Conservation (phyloP, 2,113 vertebrate species). For the Atlantisia rogersi region DNA sequence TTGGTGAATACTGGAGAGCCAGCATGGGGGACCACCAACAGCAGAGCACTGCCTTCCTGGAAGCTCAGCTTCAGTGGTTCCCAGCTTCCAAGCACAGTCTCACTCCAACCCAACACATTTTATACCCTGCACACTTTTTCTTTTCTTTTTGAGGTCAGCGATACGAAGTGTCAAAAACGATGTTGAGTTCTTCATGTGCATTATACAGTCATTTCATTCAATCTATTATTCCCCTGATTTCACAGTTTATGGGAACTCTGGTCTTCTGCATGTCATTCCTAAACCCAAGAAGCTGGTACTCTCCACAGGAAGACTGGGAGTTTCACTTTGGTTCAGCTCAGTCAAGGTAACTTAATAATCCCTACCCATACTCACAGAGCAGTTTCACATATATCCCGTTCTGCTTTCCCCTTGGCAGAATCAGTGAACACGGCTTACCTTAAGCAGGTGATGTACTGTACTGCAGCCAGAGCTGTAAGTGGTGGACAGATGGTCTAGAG, state of each 20-base stretch:
- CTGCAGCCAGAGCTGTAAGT: not conserved
- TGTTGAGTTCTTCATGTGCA: not conserved
- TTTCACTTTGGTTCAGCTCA: not conserved
- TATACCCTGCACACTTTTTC: not conserved
- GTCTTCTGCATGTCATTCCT: not conserved
- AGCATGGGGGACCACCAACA: fast-evolving
- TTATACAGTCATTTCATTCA: not conserved
- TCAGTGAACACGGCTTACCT: not conserved
- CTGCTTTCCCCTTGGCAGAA: not conserved
- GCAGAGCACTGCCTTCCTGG: not conserved
- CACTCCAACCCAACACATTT: not conserved
- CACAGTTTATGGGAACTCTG: not conserved
- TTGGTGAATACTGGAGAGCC: not conserved
- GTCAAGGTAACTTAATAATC: not conserved
- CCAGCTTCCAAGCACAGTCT: not conserved
- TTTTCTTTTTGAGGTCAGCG: not conserved
- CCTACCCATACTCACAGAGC: not conserved
- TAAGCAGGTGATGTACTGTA: not conserved
- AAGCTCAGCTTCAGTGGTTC: not conserved
- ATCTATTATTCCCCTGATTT: not conserved
- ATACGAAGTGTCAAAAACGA: not conserved
- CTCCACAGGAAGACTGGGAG: not conserved
- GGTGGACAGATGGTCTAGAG: not conserved
- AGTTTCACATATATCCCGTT: not conserved
- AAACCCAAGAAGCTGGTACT: not conserved